Evolutionary conservation across 2,888 invertebrate genomes (phyloP).

Genomic region (Macrophya annulata): DNA sequence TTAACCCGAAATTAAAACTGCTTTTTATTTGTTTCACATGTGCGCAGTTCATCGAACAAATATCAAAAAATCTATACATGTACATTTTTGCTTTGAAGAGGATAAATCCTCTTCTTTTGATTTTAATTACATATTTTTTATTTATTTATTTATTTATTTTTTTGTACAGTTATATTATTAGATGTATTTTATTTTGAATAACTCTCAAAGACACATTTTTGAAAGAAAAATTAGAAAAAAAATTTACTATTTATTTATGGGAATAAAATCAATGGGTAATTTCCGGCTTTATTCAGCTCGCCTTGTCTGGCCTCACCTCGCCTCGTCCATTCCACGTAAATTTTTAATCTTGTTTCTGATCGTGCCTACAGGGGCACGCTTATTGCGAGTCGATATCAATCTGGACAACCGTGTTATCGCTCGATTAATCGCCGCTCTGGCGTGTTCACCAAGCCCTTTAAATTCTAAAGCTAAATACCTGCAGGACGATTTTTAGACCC

Average conservation of each 20-base stretch:
- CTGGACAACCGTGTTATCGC: constrained; percentile 47
- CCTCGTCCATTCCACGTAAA: neutral
- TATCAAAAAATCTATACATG: neutral
- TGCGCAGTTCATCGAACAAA: neutral
- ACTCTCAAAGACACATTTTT: neutral
- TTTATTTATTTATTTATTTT: too few relatives aligned
- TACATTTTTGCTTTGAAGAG: neutral
- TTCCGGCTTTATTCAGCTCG: constrained; percentile 22
- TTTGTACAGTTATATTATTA: too few relatives aligned
- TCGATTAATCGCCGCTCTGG: neutral
- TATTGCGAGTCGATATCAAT: constrained; percentile 43
- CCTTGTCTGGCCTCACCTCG: neutral
- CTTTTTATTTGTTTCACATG: too few relatives aligned
- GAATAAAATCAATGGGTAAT: constrained; percentile 31
- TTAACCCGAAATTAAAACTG: neutral
- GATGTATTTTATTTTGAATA: neutral
- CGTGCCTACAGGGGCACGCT: constrained; percentile 4
- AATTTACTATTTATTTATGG: neutral
- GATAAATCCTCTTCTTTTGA: too few relatives aligned
- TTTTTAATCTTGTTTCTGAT: constrained; percentile 38
- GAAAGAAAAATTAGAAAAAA: neutral
- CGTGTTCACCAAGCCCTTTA: neutral
- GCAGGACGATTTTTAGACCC: neutral
- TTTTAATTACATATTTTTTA: too few relatives aligned
- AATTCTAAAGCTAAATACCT: constrained; percentile 21